These are phyloP conservation scores for Chalcis sispes DNA, from an alignment of 2,888 invertebrate genomes.

Conservation along the genomic window DNA sequence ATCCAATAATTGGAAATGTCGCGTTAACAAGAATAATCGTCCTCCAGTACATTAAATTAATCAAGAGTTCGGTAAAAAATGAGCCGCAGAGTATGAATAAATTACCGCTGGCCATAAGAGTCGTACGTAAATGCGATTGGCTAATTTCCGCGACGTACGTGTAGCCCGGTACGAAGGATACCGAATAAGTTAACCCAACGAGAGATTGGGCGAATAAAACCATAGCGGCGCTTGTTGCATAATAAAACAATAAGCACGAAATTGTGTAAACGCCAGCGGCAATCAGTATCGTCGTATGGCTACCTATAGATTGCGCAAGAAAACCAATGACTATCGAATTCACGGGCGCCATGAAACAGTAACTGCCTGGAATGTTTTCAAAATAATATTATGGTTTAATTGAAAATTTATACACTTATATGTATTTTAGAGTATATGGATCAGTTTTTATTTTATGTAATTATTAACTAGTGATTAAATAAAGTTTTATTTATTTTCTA, in stretches of 20 bases:
- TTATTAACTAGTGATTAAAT: no score
- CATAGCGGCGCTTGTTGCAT: neutral
- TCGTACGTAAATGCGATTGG: constrained; percentile 19
- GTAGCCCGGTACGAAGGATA: neutral
- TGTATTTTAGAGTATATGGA: no score
- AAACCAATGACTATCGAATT: constrained; percentile 12
- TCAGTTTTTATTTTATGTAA: no score
- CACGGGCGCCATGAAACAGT: constrained; percentile 29
- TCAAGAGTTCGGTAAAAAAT: neutral
- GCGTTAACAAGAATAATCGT: constrained; percentile 5
- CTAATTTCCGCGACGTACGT: constrained; percentile 21
- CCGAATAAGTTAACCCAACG: neutral
- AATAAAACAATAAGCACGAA: constrained; percentile 28
- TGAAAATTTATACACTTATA: no score
- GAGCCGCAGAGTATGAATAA: constrained; percentile 3
- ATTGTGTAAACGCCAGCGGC: neutral
- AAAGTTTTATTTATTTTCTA: no score
- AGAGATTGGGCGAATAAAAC: constrained; percentile 7
- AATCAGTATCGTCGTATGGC: neutral
- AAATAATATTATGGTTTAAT: neutral
- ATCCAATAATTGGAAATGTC: constrained; percentile 1
- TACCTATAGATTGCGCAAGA: constrained; percentile 22
- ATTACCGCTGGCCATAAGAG: constrained; percentile 5
- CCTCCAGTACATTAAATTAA: neutral
- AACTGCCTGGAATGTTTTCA: constrained; percentile 5